These are phyloP conservation scores for Drosophila tsacasi DNA, from an alignment of 1,140 invertebrate genomes.

Conservation along the genomic window DNA sequence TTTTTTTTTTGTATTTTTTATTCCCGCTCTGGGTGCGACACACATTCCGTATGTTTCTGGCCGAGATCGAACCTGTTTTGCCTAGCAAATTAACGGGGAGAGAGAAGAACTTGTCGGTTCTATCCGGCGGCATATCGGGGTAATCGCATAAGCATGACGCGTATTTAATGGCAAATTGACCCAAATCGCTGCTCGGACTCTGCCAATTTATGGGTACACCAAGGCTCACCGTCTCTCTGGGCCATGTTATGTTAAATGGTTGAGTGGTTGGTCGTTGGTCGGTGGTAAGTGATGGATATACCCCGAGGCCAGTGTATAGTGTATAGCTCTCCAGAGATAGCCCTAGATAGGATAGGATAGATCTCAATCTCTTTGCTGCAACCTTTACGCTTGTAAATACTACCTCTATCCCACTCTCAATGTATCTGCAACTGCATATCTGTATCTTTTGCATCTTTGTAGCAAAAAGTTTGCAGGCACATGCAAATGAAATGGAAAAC, in stretches of 20 bases:
- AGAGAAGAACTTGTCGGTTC: conserved; percentile 3
- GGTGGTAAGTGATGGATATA: conserved; percentile 9
- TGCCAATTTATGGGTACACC: conserved; percentile 30
- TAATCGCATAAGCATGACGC: conserved; percentile 65
- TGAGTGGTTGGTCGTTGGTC: background rate
- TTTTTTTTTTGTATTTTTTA: background rate
- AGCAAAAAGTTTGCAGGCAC: conserved; percentile 57
- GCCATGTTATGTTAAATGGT: conserved; percentile 12
- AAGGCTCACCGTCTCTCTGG: background rate
- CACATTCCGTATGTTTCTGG: conserved; percentile 36
- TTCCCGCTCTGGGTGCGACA: conserved; percentile 61
- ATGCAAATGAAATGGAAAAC: conserved; percentile 80
- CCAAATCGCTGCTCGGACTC: conserved; percentile 50
- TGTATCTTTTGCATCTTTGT: conserved; percentile 10
- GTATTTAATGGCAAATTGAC: conserved; percentile 71
- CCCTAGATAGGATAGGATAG: no score
- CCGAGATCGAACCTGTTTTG: conserved; percentile 76
- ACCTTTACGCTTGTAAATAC: conserved; percentile 38
- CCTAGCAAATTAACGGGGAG: conserved; percentile 59
- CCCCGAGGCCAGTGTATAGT: background rate
- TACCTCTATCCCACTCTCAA: no score
- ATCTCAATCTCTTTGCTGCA: conserved; percentile 51
- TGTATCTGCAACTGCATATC: conserved; percentile 18
- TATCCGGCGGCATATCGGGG: background rate
- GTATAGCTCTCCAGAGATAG: background rate